These are phyloP conservation scores for Radopholus similis DNA, from an alignment of 1,140 invertebrate species.

Conservation along the genomic window DNA sequence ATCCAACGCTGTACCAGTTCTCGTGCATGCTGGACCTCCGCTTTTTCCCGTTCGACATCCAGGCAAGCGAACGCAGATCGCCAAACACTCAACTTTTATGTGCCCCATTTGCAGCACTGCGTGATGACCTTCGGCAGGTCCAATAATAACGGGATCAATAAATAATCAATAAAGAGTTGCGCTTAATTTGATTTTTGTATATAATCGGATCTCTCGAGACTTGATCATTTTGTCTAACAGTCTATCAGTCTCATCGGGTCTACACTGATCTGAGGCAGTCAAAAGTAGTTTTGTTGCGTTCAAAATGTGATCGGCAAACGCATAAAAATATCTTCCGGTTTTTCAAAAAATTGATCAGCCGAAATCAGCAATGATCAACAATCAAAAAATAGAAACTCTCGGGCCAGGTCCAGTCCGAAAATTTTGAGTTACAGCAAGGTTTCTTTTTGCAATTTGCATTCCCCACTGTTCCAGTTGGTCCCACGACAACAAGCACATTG, in stretches of 20 bases:
- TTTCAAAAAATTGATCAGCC: too few relatives aligned
- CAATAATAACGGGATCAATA: constrained; percentile 3
- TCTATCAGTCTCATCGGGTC: too few relatives aligned
- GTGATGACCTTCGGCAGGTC: constrained; percentile 60
- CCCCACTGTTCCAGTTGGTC: constrained; percentile 61
- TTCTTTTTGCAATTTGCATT: constrained; percentile 54
- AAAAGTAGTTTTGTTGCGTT: too few relatives aligned
- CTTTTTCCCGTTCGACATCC: constrained; percentile 48
- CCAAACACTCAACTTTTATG: not conserved
- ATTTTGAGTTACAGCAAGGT: constrained; percentile 48
- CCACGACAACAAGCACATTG: constrained; percentile 60
- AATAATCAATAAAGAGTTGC: constrained; percentile 15
- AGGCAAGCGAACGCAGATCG: constrained; percentile 18
- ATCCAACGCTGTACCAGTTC: constrained; percentile 55
- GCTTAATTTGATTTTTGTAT: constrained; percentile 33
- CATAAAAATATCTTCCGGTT: too few relatives aligned
- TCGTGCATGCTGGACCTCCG: constrained; percentile 48
- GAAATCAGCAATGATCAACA: too few relatives aligned
- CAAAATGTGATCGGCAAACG: too few relatives aligned
- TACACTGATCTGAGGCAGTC: too few relatives aligned
- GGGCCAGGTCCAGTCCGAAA: too few relatives aligned
- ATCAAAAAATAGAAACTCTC: too few relatives aligned
- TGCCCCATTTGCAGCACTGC: constrained; percentile 33
- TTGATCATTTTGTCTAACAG: too few relatives aligned
- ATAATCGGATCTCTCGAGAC: too few relatives aligned